A percentile compares a stretch with the other conserved stretches of the same genome.
Evolutionary conservation across 2,888 invertebrate genomes (phyloP).

Genomic region (Scaptomyza polygonia): DNA sequence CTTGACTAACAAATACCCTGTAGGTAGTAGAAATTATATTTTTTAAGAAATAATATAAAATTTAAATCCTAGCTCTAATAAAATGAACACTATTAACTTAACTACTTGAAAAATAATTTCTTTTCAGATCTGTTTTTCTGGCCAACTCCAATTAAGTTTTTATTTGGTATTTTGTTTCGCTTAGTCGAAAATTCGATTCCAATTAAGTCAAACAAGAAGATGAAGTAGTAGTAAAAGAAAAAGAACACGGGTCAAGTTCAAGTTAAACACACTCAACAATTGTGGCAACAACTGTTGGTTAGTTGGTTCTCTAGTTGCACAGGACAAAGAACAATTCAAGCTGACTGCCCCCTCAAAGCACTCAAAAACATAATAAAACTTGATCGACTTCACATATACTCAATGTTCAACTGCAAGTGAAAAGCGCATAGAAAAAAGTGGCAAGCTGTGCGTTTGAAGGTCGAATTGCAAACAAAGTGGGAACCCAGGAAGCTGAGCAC

Average conservation of each 20-base stretch:
- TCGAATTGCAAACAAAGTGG: conserved; percentile 3
- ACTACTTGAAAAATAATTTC: not conserved
- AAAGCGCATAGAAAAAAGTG: conserved; percentile 5
- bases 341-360: not conserved
- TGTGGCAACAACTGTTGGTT: conserved; percentile 16
- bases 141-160: not conserved
- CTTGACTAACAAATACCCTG: not conserved
- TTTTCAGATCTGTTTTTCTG: not conserved
- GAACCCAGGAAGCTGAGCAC: conserved; percentile 8
- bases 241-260: conserved; percentile 40
- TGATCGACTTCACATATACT: conserved; percentile 55
- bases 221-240: not conserved
- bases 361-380: conserved; percentile 63
- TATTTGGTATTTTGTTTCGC: too few species aligned
- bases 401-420: conserved; percentile 44
- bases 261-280: conserved; percentile 31
- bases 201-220: conserved; percentile 17
- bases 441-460: conserved; percentile 28
- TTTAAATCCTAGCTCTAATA: too few species aligned
- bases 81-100: too few species aligned
- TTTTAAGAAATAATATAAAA: too few species aligned
- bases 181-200: not conserved
- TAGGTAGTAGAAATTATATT: too few species aligned
- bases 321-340: not conserved
- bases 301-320: not conserved